These are phyloP conservation scores for Botia kubotai DNA, from an alignment of 2,797 vertebrate species.

Conservation along the genomic window DNA sequence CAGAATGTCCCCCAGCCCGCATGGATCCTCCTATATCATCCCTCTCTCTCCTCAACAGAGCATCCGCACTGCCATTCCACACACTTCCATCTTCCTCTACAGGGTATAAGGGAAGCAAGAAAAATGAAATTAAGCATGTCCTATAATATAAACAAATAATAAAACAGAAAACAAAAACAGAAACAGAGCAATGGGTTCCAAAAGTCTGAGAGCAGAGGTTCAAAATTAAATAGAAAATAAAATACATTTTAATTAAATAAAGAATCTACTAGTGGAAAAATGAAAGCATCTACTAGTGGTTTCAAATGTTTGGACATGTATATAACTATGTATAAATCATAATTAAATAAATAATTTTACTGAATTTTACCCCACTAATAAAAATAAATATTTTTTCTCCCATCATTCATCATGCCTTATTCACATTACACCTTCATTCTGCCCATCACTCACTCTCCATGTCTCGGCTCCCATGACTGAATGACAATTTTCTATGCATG, in stretches of 20 bases:
- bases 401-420: no score
- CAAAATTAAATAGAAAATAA: no score
- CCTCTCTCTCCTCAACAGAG: constrained; percentile 79
- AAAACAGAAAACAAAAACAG: neutral
- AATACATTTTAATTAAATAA: no score
- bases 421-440: constrained; percentile 50
- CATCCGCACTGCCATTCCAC: constrained; percentile 83
- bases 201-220: no score
- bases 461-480: constrained; percentile 84
- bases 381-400: neutral
- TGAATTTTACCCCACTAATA: neutral
- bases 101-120: neutral
- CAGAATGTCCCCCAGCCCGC: constrained; percentile 74
- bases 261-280: no score
- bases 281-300: no score
- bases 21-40: constrained; percentile 76
- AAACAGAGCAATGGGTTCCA: neutral
- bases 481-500: constrained; percentile 86
- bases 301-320: no score
- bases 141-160: neutral
- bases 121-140: constrained; percentile 22
- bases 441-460: constrained; percentile 82
- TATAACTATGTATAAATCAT: no score
- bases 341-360: neutral
- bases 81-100: constrained; percentile 80